These are phyloP conservation scores for Acrossocheilus fasciatus DNA, from an alignment of 2,797 vertebrate genomes.

Conservation along the genomic window DNA sequence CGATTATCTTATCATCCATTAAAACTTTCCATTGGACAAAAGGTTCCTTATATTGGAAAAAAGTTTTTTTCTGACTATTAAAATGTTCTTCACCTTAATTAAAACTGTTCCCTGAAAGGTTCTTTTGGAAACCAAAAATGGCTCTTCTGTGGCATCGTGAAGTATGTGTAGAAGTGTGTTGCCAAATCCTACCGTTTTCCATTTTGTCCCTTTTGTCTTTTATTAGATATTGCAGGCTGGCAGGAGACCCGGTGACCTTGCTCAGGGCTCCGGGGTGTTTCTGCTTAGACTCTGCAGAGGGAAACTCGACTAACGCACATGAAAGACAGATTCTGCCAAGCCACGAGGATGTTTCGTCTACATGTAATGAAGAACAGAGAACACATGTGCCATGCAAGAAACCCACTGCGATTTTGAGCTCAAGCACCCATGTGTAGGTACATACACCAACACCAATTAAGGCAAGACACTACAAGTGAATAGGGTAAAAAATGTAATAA, in stretches of 20 bases:
- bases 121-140: background rate
- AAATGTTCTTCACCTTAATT: background rate
- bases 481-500: background rate
- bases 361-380: slow-evolving; percentile 82
- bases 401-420: background rate
- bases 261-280: slow-evolving; percentile 80
- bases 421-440: background rate
- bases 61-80: background rate
- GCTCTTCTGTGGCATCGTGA: background rate
- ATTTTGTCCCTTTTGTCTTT: slow-evolving; percentile 27
- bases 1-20: background rate
- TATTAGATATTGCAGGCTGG: slow-evolving; percentile 73
- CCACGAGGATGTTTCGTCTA: slow-evolving; percentile 75
- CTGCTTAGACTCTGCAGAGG: slow-evolving; percentile 75
- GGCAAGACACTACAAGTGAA: too few species aligned
- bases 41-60: background rate
- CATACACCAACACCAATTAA: background rate
- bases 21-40: background rate
- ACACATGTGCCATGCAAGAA: slow-evolving; percentile 68
- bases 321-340: slow-evolving; percentile 77
- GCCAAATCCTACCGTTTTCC: slow-evolving; percentile 1
- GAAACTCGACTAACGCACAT: slow-evolving; percentile 76
- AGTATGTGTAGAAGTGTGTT: background rate
- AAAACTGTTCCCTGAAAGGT: background rate
- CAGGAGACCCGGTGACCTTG: slow-evolving; percentile 75